Evolutionary conservation across 2,113 vertebrate genomes (phyloP), one percentile per base, ranked within the genome.

Genomic region (Rhadina sibilatrix): DNA sequence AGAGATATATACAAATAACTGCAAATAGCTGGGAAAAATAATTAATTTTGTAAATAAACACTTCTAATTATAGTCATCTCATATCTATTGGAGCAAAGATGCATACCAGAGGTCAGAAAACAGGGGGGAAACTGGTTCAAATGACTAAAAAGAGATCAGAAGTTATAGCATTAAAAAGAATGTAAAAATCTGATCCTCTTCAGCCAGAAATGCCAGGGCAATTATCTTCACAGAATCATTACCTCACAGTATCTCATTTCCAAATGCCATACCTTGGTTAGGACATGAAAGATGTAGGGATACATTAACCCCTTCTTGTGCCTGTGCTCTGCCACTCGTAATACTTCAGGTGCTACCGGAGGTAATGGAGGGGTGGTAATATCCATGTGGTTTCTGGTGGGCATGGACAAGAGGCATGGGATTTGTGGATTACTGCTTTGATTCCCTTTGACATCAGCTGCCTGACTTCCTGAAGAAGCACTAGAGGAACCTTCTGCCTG

Each of bases 331-430:
- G 99, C 99, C 92, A 99, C 99, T 97, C 99, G 97, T 95, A 99
- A 98, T 96, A 99, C 99, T 98, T 99, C 99, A 7, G 99, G 98
- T 74, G 99, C 99, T 59, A 99, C 98, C 1, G 97, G 97, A 83
- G 99, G 99, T 96, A 99, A 98, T 76, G 99, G 99, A 35, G 99
- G 99, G 60, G 99, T 99, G 64, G 99, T 99, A 94, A 99, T 99
- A 97, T 99, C 99, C 99, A 99, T 99, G 97, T 99, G 99, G 98
- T 98, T 99, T 97, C 99, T 98, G 66, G 99, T 99, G 91, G 99
- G 99, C 99, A 99, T 99, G 63, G 99, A 99, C 89, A 99, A 97
- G 88, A 99, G 98, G 89, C 99, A 99, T 6, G 99, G 99, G 96
- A 99, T 99, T 74, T 98, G 98, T 93, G 98, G 93, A 57, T 97